Base-by-base conservation (phyloP, 2,797 vertebrate genomes). In the Ctenosaura bakeri region DNA sequence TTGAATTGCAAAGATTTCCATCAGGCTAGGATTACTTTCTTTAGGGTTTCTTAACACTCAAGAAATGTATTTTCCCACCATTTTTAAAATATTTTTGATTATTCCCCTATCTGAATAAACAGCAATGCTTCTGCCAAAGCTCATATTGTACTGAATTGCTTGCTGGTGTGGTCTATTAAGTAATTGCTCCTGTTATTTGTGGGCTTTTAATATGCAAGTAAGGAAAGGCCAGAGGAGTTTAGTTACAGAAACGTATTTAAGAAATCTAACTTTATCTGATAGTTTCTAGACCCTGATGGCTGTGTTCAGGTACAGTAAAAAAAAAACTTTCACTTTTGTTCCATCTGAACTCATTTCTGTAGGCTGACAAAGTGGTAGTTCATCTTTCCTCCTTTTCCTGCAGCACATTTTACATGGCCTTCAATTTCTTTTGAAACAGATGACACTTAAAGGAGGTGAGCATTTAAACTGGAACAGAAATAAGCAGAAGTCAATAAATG, bases 231-330 rank as follows among this genome's bases (percentile, higher is more conserved):
- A 76, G 42, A 76, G 2, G 46, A 78, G 0, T 86, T 92, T 89
- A 88, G 73, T 20, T 35, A 38, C 18, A 4, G 46, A 26, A 12
- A 6, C 62, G n/a, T 78, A 59, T 88, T 84, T 82, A 81, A 59
- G n/a, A 92, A 38, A 16, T 22, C 54, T 88, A 82, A 86, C 35
- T 83, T 80, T 56, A 90, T 16, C 52, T 73, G 84, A 77, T 69
- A 83, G 76, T 81, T 80, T 38, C 50, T 86, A 76, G 81, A 83
- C 66, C 26, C 10, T 24, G 79, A 78, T 81, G 3, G 82, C 59
- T 2, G 16, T 59, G 5, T 22, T 90, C 12, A 59, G 35, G 7
- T 92, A 64, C 79, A 81, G 29, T 7, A 83, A 20, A n/a, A 90
- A 90, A 29, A 66, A 69, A 89, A 71, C 35, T 35, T 78, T 54